Evolutionary conservation across 2,113 vertebrate species (phyloP).

Genomic region (Prolemur simus): DNA sequence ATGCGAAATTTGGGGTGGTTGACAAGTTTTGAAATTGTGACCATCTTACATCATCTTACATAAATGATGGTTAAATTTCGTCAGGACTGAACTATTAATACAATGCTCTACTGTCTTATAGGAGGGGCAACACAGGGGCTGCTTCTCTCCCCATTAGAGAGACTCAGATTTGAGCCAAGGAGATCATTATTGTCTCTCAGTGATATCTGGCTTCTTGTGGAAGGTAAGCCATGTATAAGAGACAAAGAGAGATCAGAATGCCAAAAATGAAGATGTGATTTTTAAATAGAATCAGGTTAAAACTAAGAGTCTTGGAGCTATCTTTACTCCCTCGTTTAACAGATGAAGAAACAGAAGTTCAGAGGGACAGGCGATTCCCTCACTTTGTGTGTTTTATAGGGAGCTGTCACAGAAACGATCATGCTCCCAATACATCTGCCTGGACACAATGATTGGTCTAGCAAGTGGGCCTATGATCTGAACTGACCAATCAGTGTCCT

Average conservation of each 20-base stretch:
- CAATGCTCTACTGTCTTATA: background rate
- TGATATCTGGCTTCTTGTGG: background rate
- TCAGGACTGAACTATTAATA: background rate
- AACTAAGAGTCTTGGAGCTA: background rate
- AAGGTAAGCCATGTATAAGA: background rate
- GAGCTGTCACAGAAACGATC: background rate
- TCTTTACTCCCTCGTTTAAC: background rate
- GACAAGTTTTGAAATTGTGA: background rate
- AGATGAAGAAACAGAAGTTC: background rate
- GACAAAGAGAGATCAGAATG: background rate
- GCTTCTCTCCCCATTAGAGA: background rate
- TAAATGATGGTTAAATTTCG: background rate
- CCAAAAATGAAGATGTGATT: background rate
- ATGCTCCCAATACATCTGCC: background rate
- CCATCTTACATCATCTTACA: background rate
- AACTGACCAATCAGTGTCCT: background rate
- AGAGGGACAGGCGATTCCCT: background rate
- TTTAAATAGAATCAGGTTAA: background rate
- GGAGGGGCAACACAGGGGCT: background rate
- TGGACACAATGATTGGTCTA: background rate
- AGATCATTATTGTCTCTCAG: background rate
- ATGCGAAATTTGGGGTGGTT: constrained; percentile 6
- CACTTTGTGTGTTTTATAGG: background rate
- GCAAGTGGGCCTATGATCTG: background rate
- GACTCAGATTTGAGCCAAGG: background rate